Percentiles rank a stretch among this genome's conserved stretches.
Evolutionary conservation across 2,888 invertebrate species (phyloP).

Genomic region (Pyrocoelia pectoralis): DNA sequence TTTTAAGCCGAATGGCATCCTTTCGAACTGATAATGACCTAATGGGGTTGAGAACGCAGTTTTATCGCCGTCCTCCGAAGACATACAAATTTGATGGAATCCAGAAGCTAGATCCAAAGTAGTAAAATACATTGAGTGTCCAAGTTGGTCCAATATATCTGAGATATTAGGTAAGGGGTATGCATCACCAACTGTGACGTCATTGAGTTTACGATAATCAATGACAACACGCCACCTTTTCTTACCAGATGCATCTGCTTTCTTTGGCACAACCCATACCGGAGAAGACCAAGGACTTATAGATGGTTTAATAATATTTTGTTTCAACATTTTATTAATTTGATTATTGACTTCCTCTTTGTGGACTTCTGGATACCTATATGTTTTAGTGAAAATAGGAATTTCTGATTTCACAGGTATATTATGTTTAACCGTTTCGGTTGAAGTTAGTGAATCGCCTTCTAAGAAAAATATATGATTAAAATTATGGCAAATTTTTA

Average conservation of each 20-base stretch:
- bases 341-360: no score
- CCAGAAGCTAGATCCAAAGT: constrained; percentile 49
- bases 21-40: constrained; percentile 49
- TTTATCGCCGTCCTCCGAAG: constrained; percentile 41
- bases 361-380: no score
- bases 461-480: no score
- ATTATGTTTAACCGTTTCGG: no score
- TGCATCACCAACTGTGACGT: constrained; percentile 8
- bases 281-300: constrained; percentile 21
- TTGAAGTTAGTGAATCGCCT: no score
- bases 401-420: no score
- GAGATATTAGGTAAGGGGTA: constrained; percentile 39
- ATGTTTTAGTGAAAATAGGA: no score
- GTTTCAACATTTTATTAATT: no score
- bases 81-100: constrained; percentile 48
- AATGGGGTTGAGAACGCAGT: constrained; percentile 47
- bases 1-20: constrained; percentile 42
- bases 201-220: constrained; percentile 35
- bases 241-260: constrained; percentile 42
- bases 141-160: constrained; percentile 42
- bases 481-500: no score
- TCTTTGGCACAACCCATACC: constrained; percentile 25
- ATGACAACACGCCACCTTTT: constrained; percentile 50
- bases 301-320: no score
- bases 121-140: constrained; percentile 46